Evolutionary conservation across 2,113 vertebrate genomes (phyloP).

Genomic region (Ploceus nigricollis): DNA sequence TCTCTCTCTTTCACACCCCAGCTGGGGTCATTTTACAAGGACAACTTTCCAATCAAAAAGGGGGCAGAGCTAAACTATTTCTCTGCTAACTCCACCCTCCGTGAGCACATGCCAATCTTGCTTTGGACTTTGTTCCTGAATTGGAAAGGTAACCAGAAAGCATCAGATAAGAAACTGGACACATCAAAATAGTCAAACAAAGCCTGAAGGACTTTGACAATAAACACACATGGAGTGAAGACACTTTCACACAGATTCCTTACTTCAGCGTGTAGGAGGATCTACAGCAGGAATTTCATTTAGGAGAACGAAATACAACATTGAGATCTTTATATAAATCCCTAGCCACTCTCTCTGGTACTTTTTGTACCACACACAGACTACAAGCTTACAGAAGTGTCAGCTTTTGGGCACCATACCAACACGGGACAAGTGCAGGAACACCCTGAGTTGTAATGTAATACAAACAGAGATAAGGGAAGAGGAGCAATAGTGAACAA

Average conservation of each 20-base stretch:
- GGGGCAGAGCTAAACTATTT: neutral
- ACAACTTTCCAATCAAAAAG: neutral
- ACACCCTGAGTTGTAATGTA: neutral
- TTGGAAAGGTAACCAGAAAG: conserved; percentile 33
- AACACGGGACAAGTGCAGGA: neutral
- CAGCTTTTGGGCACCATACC: neutral
- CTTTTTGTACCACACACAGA: neutral
- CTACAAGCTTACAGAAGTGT: neutral
- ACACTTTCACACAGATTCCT: neutral
- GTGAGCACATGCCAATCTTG: neutral
- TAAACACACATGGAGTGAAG: neutral
- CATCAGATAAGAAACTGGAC: conserved; percentile 63
- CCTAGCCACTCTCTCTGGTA: neutral
- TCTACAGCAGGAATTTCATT: neutral
- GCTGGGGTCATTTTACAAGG: neutral
- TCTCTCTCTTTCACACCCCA: neutral
- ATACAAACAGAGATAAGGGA: conserved; percentile 42
- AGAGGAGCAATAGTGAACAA: neutral
- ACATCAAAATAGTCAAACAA: conserved; percentile 62
- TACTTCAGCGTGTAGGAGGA: neutral
- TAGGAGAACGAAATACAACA: neutral
- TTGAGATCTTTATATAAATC: neutral
- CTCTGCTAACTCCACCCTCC: conserved; percentile 13
- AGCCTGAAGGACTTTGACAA: conserved; percentile 54
- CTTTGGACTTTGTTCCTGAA: conserved; percentile 35